Evolutionary conservation across 1,140 invertebrate species (phyloP).

Genomic region (Cephus cinctus): DNA sequence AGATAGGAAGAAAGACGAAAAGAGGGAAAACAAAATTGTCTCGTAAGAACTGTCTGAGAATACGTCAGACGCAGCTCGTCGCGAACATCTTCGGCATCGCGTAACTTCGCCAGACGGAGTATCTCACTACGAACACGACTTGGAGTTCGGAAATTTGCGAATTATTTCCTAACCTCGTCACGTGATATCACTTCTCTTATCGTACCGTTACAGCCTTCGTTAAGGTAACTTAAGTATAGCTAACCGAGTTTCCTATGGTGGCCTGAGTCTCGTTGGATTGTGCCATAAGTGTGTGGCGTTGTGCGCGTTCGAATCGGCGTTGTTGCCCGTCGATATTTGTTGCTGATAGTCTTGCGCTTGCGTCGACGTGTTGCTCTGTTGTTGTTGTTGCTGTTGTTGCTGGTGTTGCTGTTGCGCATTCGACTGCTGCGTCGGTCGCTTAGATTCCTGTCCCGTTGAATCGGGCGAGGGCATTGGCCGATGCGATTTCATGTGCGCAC

Average conservation of each 20-base stretch:
- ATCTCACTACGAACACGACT: too few species aligned
- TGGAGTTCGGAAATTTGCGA: too few species aligned
- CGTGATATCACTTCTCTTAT: not conserved
- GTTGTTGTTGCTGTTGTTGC: conserved; percentile 26
- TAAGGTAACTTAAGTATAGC: conserved; percentile 52
- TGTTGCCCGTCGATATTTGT: conserved; percentile 24
- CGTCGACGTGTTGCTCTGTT: conserved; percentile 18
- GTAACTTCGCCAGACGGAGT: too few species aligned
- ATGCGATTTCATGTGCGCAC: conserved; percentile 98
- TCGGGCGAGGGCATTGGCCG: conserved; percentile 62
- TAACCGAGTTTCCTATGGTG: conserved; percentile 49
- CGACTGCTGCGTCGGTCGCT: conserved; percentile 26
- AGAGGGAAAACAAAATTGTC: too few species aligned
- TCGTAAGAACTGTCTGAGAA: too few species aligned
- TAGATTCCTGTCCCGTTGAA: conserved; percentile 55
- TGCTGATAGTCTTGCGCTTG: conserved; percentile 27
- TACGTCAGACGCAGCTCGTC: too few species aligned
- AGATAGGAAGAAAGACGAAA: too few species aligned
- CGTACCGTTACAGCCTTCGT: conserved; percentile 50
- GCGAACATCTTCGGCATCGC: too few species aligned
- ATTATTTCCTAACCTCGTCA: not conserved
- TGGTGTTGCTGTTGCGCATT: conserved; percentile 32
- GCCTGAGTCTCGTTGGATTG: conserved; percentile 51
- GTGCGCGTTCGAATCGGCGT: conserved; percentile 30
- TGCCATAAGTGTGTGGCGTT: conserved; percentile 44